Evolutionary conservation across 2,888 invertebrate species (phyloP).

Genomic region (Leuctra nigra): DNA sequence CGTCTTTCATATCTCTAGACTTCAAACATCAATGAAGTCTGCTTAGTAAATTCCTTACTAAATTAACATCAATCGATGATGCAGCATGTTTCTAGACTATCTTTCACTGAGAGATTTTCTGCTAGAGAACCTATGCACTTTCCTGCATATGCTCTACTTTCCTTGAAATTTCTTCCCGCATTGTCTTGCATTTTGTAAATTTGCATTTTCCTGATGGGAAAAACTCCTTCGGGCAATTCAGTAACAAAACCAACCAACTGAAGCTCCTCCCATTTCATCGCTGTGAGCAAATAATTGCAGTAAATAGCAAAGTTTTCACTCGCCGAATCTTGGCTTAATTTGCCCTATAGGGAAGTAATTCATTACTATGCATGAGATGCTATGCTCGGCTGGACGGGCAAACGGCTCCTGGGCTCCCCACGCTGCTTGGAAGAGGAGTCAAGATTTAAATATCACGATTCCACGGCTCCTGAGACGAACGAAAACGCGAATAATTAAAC

Average conservation of each 20-base stretch:
- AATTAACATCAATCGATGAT: too few relatives aligned
- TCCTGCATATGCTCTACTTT: background rate
- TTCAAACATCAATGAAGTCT: too few relatives aligned
- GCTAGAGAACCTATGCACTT: too few relatives aligned
- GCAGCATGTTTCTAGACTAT: too few relatives aligned
- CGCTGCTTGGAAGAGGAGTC: background rate
- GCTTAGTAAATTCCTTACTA: too few relatives aligned
- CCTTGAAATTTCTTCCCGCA: background rate
- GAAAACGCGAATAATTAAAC: too few relatives aligned
- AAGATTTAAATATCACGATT: constrained; percentile 2
- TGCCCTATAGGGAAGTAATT: constrained; percentile 44
- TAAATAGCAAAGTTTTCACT: constrained; percentile 45
- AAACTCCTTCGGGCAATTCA: constrained; percentile 9
- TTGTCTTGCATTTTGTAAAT: constrained; percentile 21
- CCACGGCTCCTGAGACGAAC: too few relatives aligned
- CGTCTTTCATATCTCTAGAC: too few relatives aligned
- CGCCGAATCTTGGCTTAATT: constrained; percentile 45
- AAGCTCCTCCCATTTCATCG: background rate
- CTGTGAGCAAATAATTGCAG: constrained; percentile 41
- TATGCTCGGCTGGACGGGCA: constrained; percentile 8
- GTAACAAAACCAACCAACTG: background rate
- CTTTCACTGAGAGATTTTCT: too few relatives aligned
- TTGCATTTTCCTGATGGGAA: constrained; percentile 23
- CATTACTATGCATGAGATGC: constrained; percentile 45
- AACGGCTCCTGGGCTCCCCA: background rate